phyloP scores from a whole-genome alignment of 1,140 invertebrate genomes.

The Brachionus manjavacas region DNA sequence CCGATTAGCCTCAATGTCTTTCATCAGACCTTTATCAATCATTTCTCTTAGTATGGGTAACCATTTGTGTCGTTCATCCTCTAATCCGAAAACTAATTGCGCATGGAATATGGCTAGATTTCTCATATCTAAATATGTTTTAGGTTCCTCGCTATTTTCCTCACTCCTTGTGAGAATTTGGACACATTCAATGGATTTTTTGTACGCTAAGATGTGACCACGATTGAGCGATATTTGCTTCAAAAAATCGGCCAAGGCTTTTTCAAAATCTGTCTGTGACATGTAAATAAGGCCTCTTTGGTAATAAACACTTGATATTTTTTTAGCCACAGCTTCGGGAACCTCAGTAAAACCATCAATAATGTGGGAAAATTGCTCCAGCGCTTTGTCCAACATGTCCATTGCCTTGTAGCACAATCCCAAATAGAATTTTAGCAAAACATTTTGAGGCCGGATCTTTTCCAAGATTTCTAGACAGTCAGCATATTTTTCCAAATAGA shows the following conservation, averaged over 20 bases:
- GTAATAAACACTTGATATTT: background rate
- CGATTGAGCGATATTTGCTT: background rate
- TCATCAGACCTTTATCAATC: background rate
- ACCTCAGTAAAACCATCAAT: background rate
- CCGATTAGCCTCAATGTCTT: background rate
- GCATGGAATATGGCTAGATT: background rate
- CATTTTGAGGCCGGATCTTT: background rate
- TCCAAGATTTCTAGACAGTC: background rate
- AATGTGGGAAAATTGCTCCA: background rate
- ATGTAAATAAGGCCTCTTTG: constrained; percentile 9
- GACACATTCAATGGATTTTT: background rate
- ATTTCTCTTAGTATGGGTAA: background rate
- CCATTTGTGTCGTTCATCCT: background rate
- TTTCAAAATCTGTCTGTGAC: background rate
- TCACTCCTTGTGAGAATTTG: background rate
- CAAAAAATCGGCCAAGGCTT: background rate
- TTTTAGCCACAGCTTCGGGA: background rate
- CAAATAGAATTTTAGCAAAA: background rate
- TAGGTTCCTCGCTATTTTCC: background rate
- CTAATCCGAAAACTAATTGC: background rate
- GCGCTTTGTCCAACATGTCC: background rate
- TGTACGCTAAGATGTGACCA: background rate
- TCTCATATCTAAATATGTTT: background rate
- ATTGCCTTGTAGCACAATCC: background rate
- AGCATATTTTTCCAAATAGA: background rate